phyloP scores from a whole-genome alignment of 2,888 invertebrate species.

The Dorcus parallelipipedus region DNA sequence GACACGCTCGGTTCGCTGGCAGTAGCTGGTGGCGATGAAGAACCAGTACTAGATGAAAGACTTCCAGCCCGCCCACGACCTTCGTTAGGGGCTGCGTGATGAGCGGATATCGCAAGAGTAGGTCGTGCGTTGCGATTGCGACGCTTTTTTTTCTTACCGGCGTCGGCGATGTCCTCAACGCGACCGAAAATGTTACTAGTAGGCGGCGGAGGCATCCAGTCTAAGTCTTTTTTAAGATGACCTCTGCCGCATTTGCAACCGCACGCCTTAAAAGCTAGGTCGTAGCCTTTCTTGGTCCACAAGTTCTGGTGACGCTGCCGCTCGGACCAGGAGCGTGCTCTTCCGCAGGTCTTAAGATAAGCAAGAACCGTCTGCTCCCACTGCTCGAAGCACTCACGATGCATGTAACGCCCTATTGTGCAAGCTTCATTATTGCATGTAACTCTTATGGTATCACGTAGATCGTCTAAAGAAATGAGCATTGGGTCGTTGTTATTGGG shows the following conservation, averaged over 20 bases:
- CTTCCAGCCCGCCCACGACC: conserved; percentile 70
- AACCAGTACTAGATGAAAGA: conserved; percentile 73
- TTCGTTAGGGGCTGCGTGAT: conserved; percentile 47
- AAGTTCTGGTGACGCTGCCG: conserved; percentile 90
- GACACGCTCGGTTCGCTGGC: conserved; percentile 73
- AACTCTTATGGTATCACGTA: conserved; percentile 81
- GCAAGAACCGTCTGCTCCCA: conserved; percentile 90
- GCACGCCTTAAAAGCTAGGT: conserved; percentile 92
- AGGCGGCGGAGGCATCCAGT: conserved; percentile 77
- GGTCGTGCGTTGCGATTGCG: conserved; percentile 65
- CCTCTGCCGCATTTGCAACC: conserved; percentile 91
- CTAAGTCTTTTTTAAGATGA: conserved; percentile 89
- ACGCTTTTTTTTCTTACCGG: conserved; percentile 64
- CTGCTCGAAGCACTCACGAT: conserved; percentile 90
- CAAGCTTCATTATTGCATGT: conserved; percentile 95
- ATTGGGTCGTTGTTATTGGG: conserved; percentile 49
- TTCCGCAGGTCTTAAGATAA: conserved; percentile 84
- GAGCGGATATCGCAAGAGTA: conserved; percentile 57
- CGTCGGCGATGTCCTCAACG: conserved; percentile 54
- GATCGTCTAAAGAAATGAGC: conserved; percentile 63
- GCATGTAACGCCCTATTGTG: conserved; percentile 87
- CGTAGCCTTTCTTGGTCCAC: conserved; percentile 98
- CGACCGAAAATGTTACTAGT: conserved; percentile 51
- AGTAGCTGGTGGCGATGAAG: conserved; percentile 76
- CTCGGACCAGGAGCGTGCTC: conserved; percentile 93